Evolutionary conservation across 2,888 invertebrate species (phyloP).

Genomic region (Cheilosia vernalis): DNA sequence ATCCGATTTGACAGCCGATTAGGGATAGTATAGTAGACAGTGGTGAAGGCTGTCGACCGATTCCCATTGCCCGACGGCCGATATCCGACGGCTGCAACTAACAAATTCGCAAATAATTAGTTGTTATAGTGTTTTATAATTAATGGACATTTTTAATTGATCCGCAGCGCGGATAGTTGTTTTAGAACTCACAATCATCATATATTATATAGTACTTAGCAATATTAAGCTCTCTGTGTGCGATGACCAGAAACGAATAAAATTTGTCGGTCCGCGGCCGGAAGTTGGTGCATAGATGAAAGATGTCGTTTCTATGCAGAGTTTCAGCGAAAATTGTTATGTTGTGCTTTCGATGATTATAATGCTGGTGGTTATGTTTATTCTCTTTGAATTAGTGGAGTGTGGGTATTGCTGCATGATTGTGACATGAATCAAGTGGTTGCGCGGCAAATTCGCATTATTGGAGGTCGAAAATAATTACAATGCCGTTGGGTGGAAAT

Average conservation of each 20-base stretch:
- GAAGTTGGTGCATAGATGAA: neutral
- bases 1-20: constrained; percentile 51
- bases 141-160: constrained; percentile 58
- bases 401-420: neutral
- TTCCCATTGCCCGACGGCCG: neutral
- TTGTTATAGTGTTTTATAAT: constrained; percentile 56
- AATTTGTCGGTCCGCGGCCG: neutral
- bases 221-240: neutral
- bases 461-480: neutral
- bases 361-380: constrained; percentile 1
- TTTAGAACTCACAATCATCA: neutral
- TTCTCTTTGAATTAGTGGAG: neutral
- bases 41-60: constrained; percentile 1
- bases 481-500: too few relatives aligned
- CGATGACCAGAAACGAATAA: neutral
- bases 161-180: constrained; percentile 19
- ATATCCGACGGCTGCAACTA: constrained; percentile 30
- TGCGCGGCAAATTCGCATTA: neutral
- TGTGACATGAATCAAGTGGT: neutral
- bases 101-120: constrained; percentile 61
- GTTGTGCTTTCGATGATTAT: neutral
- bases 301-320: neutral
- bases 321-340: neutral
- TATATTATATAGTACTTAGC: neutral
- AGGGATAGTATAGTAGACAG: constrained; percentile 4